Evolutionary conservation across 1,140 invertebrate species (phyloP).

Genomic region (Panagrolaimus sp.): DNA sequence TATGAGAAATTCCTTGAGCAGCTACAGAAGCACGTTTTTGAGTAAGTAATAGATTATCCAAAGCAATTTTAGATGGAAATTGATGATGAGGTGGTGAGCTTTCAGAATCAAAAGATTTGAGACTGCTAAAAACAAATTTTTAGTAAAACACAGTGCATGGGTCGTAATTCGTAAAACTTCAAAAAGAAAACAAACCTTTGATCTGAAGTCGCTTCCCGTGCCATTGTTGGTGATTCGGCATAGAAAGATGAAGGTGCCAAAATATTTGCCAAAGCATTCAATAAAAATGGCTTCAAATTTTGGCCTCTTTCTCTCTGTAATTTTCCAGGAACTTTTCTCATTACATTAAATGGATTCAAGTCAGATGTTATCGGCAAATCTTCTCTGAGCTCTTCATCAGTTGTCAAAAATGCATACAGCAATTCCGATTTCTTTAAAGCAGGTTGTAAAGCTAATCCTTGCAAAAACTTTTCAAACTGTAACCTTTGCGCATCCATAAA

Average conservation of each 20-base stretch:
- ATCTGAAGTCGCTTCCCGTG: neutral
- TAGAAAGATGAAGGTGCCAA: conserved; percentile 16
- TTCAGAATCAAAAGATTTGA: too few species aligned
- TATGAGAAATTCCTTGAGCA: neutral
- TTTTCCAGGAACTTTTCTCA: conserved; percentile 29
- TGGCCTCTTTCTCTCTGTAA: conserved; percentile 28
- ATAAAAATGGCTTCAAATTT: conserved; percentile 38
- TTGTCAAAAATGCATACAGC: conserved; percentile 38
- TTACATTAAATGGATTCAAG: conserved; percentile 33
- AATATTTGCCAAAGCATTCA: conserved; percentile 35
- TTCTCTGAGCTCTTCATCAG: conserved; percentile 25
- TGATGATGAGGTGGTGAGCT: neutral
- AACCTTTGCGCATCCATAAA: conserved; percentile 32
- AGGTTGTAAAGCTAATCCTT: conserved; percentile 22
- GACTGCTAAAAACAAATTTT: too few species aligned
- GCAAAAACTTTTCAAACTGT: conserved; percentile 33
- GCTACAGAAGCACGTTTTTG: neutral
- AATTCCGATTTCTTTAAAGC: conserved; percentile 37
- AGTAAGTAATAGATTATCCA: neutral
- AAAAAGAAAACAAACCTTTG: neutral
- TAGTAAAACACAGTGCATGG: too few species aligned
- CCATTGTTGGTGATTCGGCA: neutral
- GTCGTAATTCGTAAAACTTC: neutral
- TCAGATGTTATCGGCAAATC: conserved; percentile 16
- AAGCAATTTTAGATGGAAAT: neutral